Conservation (phyloP, 2,888 invertebrate genomes). For the Ormyrus rosae region DNA sequence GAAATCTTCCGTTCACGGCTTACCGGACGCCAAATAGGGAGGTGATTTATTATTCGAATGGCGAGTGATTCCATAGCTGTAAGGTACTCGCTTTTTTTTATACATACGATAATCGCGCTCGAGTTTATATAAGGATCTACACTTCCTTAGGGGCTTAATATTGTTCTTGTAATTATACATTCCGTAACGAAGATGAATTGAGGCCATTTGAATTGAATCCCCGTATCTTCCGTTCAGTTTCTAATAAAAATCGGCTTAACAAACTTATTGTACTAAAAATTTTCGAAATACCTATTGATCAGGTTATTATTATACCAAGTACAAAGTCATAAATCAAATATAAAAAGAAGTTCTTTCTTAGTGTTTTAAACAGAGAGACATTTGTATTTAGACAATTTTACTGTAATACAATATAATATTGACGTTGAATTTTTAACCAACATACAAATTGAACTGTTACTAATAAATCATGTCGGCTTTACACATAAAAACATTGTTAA, state of each 20-base stretch:
- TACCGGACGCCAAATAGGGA: conserved; percentile 39
- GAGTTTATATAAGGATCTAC: conserved; percentile 25
- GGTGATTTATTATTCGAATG: conserved; percentile 27
- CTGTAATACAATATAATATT: conserved; percentile 38
- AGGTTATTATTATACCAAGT: conserved; percentile 43
- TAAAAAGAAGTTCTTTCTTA: conserved; percentile 37
- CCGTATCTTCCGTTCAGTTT: conserved; percentile 3
- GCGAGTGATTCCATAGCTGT: conserved; percentile 41
- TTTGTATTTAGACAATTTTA: conserved; percentile 49
- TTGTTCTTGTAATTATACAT: conserved; percentile 37
- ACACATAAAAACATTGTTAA: conserved; percentile 48
- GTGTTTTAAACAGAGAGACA: conserved; percentile 35
- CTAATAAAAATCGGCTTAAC: conserved; percentile 13
- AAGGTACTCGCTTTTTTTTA: conserved; percentile 48
- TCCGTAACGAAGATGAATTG: conserved; percentile 47
- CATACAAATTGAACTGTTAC: conserved; percentile 40
- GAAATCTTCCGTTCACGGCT: conserved; percentile 39
- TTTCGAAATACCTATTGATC: conserved; percentile 6
- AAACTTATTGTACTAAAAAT: conserved; percentile 31
- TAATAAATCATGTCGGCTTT: conserved; percentile 48
- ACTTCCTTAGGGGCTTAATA: conserved; percentile 35
- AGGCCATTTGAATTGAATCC: conserved; percentile 25
- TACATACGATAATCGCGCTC: conserved; percentile 34
- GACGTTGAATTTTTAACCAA: conserved; percentile 45
- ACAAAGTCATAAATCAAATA: conserved; percentile 50